Base-by-base conservation (phyloP, 2,888 invertebrate species). In the Nymphalis polychloros region DNA sequence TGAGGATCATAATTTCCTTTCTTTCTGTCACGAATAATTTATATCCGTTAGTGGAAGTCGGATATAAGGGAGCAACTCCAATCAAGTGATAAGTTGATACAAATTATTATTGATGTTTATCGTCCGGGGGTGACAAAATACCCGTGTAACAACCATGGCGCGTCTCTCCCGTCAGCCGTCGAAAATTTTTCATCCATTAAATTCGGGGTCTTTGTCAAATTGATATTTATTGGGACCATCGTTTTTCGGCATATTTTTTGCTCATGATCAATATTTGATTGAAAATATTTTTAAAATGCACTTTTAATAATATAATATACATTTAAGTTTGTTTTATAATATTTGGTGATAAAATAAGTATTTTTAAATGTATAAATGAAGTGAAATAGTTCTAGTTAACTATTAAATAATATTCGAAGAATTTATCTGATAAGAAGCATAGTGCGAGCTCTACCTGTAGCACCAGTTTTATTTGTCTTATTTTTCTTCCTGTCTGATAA, bases 51-150 rank as follows among this genome's bases (percentile, higher is more conserved):
- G 61, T 55, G 66, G 23, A 66, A 49, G 52, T 41, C 41, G 66
- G 66, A 61, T 67, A 60, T 63, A 59, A 67, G 55, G 65, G 68
- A 59, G 48, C 46, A 59, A 62, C 64, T 66, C 68, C 71, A 72
- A 74, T 74, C 71, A 66, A 68, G 67, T 67, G 73, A 68, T 70
- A 75, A 72, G 65, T 72, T 75, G 70, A 72, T 72, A 73, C 69
- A 74, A 72, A 76, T 75, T 73, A 74, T 68, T 73, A 74, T 76
- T 72, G 73, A 76, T 74, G 73, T 72, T 72, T 70, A 70, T 72
- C 67, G 69, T 57, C 59, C 63, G 69, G 57, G 59, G 63, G 59
- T 64, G 72, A 73, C 73, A 73, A 71, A 72, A 74, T 68, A 64
- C 52, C 69, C 70, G 61, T 69, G 68, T 67, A 72, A 68, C 65